phyloP scores from a whole-genome alignment of 2,113 vertebrate species.

The Xyrauchen texanus region DNA sequence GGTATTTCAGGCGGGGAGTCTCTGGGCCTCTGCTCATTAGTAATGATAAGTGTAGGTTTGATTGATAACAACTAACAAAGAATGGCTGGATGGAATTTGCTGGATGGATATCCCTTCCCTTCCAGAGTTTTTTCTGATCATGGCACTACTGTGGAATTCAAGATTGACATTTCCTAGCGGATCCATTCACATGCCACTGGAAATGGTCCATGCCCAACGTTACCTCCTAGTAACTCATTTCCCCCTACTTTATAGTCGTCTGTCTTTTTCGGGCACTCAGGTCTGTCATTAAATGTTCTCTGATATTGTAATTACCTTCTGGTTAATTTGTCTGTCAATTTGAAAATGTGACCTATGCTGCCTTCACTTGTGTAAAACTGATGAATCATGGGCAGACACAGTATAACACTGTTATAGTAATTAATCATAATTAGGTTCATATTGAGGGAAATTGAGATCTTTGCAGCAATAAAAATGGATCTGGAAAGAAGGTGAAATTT shows the following conservation, averaged over 20 bases:
- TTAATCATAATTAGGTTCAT: conserved; percentile 14
- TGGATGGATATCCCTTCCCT: not conserved
- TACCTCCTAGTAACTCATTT: not conserved
- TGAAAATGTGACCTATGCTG: conserved; percentile 5
- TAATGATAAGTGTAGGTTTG: no score
- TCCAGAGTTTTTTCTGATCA: not conserved
- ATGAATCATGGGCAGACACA: not conserved
- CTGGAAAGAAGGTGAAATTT: not conserved
- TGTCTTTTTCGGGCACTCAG: not conserved
- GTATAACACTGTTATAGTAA: not conserved
- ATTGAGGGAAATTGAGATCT: not conserved
- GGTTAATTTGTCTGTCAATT: not conserved
- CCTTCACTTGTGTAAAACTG: not conserved
- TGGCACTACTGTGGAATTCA: not conserved
- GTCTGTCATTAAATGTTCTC: not conserved
- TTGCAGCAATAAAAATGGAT: not conserved
- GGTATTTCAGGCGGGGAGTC: not conserved
- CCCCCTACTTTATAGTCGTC: not conserved
- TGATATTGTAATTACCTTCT: not conserved
- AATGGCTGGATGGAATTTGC: no score
- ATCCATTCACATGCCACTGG: not conserved
- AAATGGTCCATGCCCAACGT: not conserved
- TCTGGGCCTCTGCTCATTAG: not conserved
- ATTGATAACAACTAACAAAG: no score
- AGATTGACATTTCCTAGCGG: not conserved